Conservation (phyloP, 2,113 vertebrate species). For the Nycticryphes semicollaris region DNA sequence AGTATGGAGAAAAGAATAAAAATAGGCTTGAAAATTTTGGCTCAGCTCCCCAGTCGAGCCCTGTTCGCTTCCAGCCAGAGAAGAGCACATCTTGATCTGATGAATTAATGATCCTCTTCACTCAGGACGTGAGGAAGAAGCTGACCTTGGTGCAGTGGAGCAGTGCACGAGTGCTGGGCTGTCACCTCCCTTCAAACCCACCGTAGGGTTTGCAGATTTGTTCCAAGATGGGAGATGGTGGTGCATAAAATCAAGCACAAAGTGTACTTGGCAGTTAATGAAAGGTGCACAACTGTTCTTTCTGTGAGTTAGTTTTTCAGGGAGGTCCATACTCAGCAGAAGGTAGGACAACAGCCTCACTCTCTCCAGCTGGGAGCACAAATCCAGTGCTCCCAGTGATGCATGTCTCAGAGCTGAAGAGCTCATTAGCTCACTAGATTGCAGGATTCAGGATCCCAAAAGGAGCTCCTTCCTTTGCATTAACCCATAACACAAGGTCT, state of each 20-base stretch:
- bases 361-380: not conserved
- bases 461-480: not conserved
- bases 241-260: not conserved
- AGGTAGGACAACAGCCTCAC: not conserved
- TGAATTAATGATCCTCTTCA: slow-evolving; percentile 40
- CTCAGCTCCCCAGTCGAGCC: not conserved
- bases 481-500: not conserved
- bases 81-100: slow-evolving; percentile 34
- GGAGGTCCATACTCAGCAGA: not conserved
- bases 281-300: not conserved
- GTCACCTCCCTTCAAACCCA: not conserved
- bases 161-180: not conserved
- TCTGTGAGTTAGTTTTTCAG: not conserved
- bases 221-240: not conserved
- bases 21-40: slow-evolving; percentile 42
- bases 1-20: slow-evolving; percentile 36
- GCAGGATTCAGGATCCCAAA: not conserved
- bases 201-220: rapidly evolving
- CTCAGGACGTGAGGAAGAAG: not conserved
- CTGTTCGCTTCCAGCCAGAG: not conserved
- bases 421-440: not conserved
- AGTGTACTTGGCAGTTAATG: not conserved
- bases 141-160: not conserved
- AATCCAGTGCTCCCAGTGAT: not conserved
- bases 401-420: not conserved